Evolutionary conservation across 2,797 vertebrate genomes (phyloP).

Genomic region (Macropus fuliginosus): DNA sequence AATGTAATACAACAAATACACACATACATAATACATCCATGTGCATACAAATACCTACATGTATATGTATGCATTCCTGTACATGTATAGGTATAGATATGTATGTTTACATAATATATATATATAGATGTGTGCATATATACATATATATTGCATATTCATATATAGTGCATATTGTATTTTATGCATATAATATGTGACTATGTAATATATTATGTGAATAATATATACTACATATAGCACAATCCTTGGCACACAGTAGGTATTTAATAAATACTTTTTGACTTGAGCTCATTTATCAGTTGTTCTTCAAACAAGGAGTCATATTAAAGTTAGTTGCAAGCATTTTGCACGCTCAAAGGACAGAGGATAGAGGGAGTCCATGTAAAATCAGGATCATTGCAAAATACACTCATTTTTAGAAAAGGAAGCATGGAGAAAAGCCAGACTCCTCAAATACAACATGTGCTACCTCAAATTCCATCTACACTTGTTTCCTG

Average conservation of each 20-base stretch:
- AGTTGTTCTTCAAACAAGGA: not conserved
- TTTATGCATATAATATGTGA: not conserved
- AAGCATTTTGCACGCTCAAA: not conserved
- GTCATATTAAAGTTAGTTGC: not conserved
- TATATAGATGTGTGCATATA: not conserved
- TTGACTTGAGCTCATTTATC: not conserved
- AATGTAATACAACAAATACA: not conserved
- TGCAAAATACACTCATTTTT: not conserved
- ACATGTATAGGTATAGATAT: not conserved
- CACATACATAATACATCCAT: not conserved
- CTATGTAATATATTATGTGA: not conserved
- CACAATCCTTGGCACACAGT: not conserved
- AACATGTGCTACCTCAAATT: not conserved
- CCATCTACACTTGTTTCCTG: not conserved
- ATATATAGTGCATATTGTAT: not conserved
- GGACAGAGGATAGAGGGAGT: not conserved
- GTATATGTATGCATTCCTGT: not conserved
- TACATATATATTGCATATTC: not conserved
- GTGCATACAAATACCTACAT: not conserved
- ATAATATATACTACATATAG: not conserved
- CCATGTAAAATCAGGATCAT: not conserved
- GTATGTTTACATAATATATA: not conserved
- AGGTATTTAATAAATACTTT: not conserved
- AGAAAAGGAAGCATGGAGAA: not conserved
- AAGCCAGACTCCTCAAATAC: not conserved